These are phyloP conservation scores for Zoanthus sansibaricus DNA, from an alignment of 92 coral and sea anemone genomes.

Conservation along the genomic window DNA sequence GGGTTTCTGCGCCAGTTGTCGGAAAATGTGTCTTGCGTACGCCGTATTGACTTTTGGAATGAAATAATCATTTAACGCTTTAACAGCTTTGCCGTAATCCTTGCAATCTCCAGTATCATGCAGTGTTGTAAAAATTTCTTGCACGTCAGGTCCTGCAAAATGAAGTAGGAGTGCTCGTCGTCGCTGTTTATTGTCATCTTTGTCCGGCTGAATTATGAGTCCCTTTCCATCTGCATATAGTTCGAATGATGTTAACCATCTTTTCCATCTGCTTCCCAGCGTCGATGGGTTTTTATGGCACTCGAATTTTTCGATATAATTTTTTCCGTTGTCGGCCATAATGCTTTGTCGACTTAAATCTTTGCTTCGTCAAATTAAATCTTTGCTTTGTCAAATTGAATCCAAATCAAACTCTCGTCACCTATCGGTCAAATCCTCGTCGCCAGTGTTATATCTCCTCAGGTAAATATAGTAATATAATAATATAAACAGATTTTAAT, in stretches of 20 bases:
- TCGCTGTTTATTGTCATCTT: conserved; percentile 22
- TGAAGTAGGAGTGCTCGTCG: conserved; percentile 46
- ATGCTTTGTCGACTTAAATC: not conserved
- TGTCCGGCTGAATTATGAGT: conserved; percentile 27
- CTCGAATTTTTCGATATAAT: conserved; percentile 31
- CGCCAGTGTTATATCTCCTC: conserved; percentile 9
- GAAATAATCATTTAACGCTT: conserved; percentile 16
- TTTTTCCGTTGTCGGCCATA: not conserved
- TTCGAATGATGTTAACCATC: conserved; percentile 42
- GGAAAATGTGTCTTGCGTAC: conserved; percentile 44
- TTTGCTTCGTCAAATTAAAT: too few relatives aligned
- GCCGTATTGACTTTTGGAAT: conserved; percentile 17
- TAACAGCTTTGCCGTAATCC: conserved; percentile 39
- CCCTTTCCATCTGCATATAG: conserved; percentile 45
- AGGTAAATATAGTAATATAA: too few relatives aligned
- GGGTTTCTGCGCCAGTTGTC: conserved; percentile 15
- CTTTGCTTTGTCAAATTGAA: not conserved
- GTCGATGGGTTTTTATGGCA: conserved; percentile 29
- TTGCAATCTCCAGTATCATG: conserved; percentile 24
- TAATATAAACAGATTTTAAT: too few relatives aligned
- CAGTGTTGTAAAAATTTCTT: conserved; percentile 40
- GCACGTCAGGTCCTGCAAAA: conserved; percentile 48
- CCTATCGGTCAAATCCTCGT: conserved; percentile 27
- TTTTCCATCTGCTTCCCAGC: conserved; percentile 36
- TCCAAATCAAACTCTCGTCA: conserved; percentile 11